Base-by-base conservation (phyloP, 2,113 vertebrate genomes). In the Oncorhynchus gorbuscha region DNA sequence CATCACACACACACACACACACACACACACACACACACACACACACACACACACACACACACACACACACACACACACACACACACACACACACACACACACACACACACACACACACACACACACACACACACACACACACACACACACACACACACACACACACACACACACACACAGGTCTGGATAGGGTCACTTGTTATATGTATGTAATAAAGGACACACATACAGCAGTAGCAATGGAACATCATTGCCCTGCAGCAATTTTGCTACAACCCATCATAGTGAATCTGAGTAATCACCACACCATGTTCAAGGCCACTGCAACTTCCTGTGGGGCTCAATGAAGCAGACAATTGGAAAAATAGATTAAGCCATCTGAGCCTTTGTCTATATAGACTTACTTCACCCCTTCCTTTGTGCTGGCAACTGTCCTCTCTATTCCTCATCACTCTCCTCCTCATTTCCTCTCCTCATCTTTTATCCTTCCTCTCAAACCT, bases 261-360 rank as follows among this genome's bases (percentile, higher is more conserved):
- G 66, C 28, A 35, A 20, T 12, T 26, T n/a, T 26, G 22, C 11
- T 13, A 13, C 12, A 24, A 14, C 5, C 77, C 14, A 16, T 82
- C 76, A 11, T 62, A n/a, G 48, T n/a, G 74, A 75, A 81, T 22
- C 55, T 49, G 74, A 75, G 82, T 87, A 86, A 87, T 80, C 79
- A 86, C 80, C 80, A 73, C 74, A 62, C 74, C 74, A 72, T 45
- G 84, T 76, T 77, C 61, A 67, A 70, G 81, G 69, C 62, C 75
- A 73, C 76, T 58, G 26, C 75, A 35, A 28, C 67, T 35, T 69
- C 67, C 30, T 30, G 82, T 76, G 55, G 79, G 75, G 80, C 77
- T 82, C 85, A 81, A 79, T 81, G 80, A 74, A 85, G 86, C 82
- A 81, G 84, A 87, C 89, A 90, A 89, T 87, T 65, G 80, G 82